phyloP scores from a whole-genome alignment of 2,797 vertebrate species.

The Parauchenoglanis punctatus region DNA sequence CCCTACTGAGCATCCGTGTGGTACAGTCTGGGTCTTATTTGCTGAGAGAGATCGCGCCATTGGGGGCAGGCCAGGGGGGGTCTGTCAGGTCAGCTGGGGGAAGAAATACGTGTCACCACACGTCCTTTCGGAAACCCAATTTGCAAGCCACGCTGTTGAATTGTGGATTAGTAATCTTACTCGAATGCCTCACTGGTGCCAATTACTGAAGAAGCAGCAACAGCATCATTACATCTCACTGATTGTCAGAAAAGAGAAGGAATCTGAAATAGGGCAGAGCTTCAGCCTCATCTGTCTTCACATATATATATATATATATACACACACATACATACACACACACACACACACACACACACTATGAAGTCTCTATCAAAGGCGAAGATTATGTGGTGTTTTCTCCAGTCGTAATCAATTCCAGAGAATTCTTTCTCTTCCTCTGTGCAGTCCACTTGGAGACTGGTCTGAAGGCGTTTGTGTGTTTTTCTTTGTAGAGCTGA shows the following conservation, averaged over 20 bases:
- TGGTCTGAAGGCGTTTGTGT: conserved; percentile 59
- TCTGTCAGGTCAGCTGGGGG: conserved; percentile 62
- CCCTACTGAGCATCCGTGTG: conserved; percentile 63
- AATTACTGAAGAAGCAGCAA: conserved; percentile 18
- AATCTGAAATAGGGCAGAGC: neutral
- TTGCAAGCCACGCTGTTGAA: conserved; percentile 12
- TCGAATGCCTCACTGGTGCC: conserved; percentile 7
- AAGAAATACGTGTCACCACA: conserved; percentile 67
- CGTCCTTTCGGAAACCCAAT: conserved; percentile 35
- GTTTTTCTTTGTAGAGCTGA: conserved; percentile 65
- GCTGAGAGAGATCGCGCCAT: conserved; percentile 58
- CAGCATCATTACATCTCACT: neutral
- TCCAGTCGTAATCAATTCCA: conserved; percentile 71
- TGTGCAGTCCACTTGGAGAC: conserved; percentile 56
- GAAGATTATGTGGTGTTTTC: conserved; percentile 53
- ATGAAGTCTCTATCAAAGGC: conserved; percentile 11
- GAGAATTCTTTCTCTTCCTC: conserved; percentile 57
- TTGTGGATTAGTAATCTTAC: conserved; percentile 32
- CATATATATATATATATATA: neutral
- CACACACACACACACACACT: neutral
- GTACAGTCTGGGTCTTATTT: conserved; percentile 70
- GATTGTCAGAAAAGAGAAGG: neutral
- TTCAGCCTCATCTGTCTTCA: neutral
- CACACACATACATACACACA: neutral
- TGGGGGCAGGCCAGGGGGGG: conserved; percentile 46